Base-by-base conservation (phyloP, 1,140 invertebrate genomes). In the Eupristina koningsbergeri region DNA sequence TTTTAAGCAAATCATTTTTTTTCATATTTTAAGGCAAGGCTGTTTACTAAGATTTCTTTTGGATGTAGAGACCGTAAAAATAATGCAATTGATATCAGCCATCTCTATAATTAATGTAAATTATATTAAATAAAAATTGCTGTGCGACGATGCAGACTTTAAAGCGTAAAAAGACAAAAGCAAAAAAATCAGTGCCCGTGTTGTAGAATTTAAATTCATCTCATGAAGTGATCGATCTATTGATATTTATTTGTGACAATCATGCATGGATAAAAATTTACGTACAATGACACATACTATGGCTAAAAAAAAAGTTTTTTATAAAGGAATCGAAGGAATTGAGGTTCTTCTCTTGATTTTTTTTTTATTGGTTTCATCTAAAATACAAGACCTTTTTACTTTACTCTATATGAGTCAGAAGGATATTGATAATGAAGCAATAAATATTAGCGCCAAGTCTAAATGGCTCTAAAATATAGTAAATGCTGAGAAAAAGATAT, bases 211-310 rank as follows among this genome's bases (percentile, higher is more conserved):
- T 11, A 69, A 75, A 75, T 67, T 41, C 29, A 47, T 74, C 31
- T 64, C 69, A 75, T 15, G 36, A 47, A 79, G 31, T 74, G 41
- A 63, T 73, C 74, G 85, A 80, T 80, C 78, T 81, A 77, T 64
- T 80, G 75, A 53, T 84, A 74, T 84, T 7, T 84, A 73, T 45
- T 69, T 69, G 58, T 83, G 64, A 84, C 85, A 85, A 86, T 29
- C 88, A 89, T 90, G 89, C 88, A 79, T 88, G 84, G 85, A 86
- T 87, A 64, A 80, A 58, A 88, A 81, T 83, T 81, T 85, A 84
- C 87, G 86, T 89, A 88, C 89, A 88, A 86, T 89, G 88, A 87
- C 85, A 71, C 89, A 87, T 90, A 88, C 89, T 36, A 81, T 88
- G 88, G 86, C 88, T 87, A 85, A 85, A 81, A 82, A 85, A 82